Evolutionary conservation across 1,140 invertebrate genomes (phyloP).

Genomic region (Drosophila mayri): DNA sequence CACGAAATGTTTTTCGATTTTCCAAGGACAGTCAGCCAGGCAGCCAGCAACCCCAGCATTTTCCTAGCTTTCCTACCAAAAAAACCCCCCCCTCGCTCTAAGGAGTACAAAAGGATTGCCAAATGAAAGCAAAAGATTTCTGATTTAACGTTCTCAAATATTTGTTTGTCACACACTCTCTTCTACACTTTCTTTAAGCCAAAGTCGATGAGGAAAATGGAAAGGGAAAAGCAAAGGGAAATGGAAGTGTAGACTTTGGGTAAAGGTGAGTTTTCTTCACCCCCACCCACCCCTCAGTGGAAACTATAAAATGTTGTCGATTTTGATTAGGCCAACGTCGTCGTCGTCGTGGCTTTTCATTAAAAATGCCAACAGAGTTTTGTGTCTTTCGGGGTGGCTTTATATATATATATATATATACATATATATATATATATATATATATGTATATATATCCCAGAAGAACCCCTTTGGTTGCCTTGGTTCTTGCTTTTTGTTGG

Average conservation of each 20-base stretch:
- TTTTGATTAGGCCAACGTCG: constrained; percentile 74
- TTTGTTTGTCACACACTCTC: constrained; percentile 77
- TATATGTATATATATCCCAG: neutral
- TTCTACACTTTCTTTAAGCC: constrained; percentile 3
- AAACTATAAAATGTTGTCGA: constrained; percentile 83
- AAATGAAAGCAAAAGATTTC: constrained; percentile 82
- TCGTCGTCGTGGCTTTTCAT: constrained; percentile 73
- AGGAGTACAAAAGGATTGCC: constrained; percentile 76
- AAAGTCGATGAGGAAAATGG: neutral
- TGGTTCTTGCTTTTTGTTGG: constrained; percentile 39
- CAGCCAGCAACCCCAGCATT: constrained; percentile 3
- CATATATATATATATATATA: neutral
- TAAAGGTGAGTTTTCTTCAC: neutral
- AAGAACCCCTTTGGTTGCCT: constrained; percentile 52
- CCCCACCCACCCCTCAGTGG: neutral
- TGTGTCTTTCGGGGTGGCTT: constrained; percentile 59
- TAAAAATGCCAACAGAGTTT: constrained; percentile 75
- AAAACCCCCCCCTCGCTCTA: neutral
- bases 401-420: neutral
- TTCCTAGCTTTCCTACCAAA: neutral
- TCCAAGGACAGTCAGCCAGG: constrained; percentile 29
- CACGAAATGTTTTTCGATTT: constrained; percentile 85
- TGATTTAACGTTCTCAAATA: constrained; percentile 83
- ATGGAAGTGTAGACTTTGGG: neutral
- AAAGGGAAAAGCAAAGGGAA: neutral